Conservation (phyloP, 2,113 vertebrate species). For the Oriolus oriolus region DNA sequence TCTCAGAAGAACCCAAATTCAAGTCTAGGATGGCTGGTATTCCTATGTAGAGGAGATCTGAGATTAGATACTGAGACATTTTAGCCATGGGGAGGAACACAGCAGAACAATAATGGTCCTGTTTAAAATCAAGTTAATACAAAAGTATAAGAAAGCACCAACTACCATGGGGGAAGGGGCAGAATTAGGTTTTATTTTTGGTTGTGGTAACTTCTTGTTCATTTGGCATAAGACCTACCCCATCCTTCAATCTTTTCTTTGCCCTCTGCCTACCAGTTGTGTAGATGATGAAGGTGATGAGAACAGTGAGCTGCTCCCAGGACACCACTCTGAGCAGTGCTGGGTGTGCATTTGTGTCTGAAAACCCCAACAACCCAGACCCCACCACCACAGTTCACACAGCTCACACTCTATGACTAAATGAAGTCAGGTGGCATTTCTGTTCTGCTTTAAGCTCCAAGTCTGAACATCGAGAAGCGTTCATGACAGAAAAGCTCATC, state of each 20-base stretch:
- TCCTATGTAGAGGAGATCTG: neutral
- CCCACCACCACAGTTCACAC: neutral
- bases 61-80: neutral
- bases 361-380: neutral
- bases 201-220: neutral
- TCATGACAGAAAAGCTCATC: neutral
- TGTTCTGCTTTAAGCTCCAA: neutral
- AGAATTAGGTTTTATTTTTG: neutral
- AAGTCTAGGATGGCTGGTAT: neutral
- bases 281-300: neutral
- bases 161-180: neutral
- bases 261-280: neutral
- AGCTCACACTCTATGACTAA: neutral
- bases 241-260: neutral
- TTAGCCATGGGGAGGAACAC: neutral
- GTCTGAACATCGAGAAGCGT: neutral
- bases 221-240: accelerated
- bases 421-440: neutral
- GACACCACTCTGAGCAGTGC: neutral
- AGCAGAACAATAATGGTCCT: neutral
- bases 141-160: neutral
- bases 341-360: accelerated
- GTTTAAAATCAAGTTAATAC: neutral
- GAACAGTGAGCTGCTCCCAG: neutral
- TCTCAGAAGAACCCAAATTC: neutral